A percentile compares a stretch with the other conserved stretches of the same genome.
These are phyloP conservation scores for Apeltes quadracus DNA, from an alignment of 2,113 vertebrate species.

Conservation along the genomic window DNA sequence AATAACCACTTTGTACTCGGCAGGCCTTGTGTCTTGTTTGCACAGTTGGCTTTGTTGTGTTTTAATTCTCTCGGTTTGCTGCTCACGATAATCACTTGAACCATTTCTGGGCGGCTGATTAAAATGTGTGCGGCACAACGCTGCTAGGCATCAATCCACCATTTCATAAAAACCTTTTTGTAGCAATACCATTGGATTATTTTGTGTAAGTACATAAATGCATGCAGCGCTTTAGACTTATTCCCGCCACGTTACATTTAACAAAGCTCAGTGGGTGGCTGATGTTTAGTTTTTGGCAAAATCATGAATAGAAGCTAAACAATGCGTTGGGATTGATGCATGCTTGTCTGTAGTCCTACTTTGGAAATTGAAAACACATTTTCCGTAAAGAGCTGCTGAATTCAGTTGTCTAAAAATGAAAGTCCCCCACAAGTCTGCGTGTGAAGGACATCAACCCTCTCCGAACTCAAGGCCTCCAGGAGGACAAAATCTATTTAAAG, in stretches of 20 bases:
- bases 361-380: conserved; percentile 37
- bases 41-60: conserved; percentile 37
- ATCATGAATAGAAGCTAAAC: not conserved
- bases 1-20: conserved; percentile 40
- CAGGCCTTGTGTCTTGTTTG: conserved; percentile 2
- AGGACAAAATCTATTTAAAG: too few relatives aligned
- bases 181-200: not conserved
- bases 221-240: not conserved
- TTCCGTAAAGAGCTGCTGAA: conserved; percentile 43
- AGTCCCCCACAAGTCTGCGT: conserved; percentile 4
- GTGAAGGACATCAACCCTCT: not conserved
- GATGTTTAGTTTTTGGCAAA: not conserved
- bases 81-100: conserved; percentile 16
- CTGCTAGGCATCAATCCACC: not conserved
- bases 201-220: not conserved
- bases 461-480: not conserved
- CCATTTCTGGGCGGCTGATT: conserved; percentile 18
- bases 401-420: conserved; percentile 36
- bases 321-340: not conserved
- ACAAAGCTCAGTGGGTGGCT: not conserved
- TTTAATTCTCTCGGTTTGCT: conserved; percentile 7
- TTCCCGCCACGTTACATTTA: not conserved
- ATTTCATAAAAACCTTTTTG: too few relatives aligned
- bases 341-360: not conserved
- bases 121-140: conserved; percentile 14